phyloP scores from a whole-genome alignment of 2,113 vertebrate genomes.

The Jacana jacana region DNA sequence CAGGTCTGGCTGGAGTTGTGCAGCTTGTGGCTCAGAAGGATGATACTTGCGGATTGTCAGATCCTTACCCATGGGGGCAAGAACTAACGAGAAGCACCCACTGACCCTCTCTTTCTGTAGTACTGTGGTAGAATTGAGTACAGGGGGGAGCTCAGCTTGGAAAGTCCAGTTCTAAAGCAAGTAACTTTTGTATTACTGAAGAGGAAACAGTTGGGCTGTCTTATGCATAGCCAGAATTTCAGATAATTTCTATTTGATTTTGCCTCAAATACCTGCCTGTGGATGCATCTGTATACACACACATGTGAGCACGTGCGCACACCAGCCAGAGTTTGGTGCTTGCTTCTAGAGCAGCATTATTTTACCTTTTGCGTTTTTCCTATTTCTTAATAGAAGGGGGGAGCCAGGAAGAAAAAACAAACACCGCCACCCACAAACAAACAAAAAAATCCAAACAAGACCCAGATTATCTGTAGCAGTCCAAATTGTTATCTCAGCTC shows the following conservation, averaged over 20 bases:
- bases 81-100: not conserved
- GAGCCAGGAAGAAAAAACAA: not conserved
- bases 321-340: not conserved
- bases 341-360: not conserved
- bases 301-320: accelerated
- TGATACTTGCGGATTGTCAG: not conserved
- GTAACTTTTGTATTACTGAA: not conserved
- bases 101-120: not conserved
- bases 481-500: not conserved
- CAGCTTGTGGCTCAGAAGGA: not conserved
- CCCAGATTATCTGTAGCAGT: not conserved
- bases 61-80: accelerated
- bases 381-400: not conserved
- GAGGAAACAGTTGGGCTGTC: not conserved
- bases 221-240: not conserved
- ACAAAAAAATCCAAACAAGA: no score
- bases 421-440: no score
- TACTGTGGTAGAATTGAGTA: not conserved
- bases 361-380: not conserved
- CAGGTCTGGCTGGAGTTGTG: not conserved
- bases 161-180: not conserved
- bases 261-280: not conserved
- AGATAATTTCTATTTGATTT: not conserved
- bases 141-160: not conserved
- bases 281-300: not conserved